A percentile compares a stretch with the other conserved stretches of the same genome.
Conservation (phyloP, 1,140 invertebrate species). For the Ips nitidus region DNA sequence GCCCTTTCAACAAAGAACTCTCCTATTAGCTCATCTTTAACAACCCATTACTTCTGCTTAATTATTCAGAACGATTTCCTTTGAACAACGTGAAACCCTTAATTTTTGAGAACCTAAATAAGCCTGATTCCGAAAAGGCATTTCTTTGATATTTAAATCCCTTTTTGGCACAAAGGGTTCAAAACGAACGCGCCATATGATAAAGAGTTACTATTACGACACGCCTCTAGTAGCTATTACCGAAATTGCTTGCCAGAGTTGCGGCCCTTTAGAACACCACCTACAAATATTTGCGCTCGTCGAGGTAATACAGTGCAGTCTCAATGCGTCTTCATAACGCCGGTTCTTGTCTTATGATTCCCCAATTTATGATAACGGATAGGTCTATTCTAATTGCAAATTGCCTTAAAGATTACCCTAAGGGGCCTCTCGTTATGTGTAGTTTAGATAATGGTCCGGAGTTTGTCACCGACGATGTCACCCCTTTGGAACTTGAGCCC, state of each 20-base stretch:
- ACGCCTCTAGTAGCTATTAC: no score
- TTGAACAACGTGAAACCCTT: slow-evolving; percentile 24
- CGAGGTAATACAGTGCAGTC: no score
- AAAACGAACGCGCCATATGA: slow-evolving; percentile 17
- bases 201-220: slow-evolving; percentile 1
- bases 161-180: slow-evolving; percentile 10
- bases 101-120: slow-evolving; percentile 17
- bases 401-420: slow-evolving; percentile 39
- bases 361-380: slow-evolving; percentile 29
- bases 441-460: slow-evolving; percentile 39
- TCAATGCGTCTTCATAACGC: not conserved
- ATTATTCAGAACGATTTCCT: slow-evolving; percentile 28
- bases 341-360: slow-evolving; percentile 11
- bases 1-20: no score
- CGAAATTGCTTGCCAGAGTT: no score
- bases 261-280: no score
- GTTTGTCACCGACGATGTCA: slow-evolving; percentile 32
- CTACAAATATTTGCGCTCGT: no score
- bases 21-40: not conserved
- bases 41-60: slow-evolving; percentile 10
- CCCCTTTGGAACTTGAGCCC: slow-evolving; percentile 22
- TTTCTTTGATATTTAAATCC: slow-evolving; percentile 33
- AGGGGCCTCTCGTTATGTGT: slow-evolving; percentile 33
- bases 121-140: slow-evolving; percentile 10
- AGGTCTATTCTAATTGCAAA: slow-evolving; percentile 34